Evolutionary conservation across 2,888 invertebrate genomes (phyloP).

Genomic region (Seira ritae): DNA sequence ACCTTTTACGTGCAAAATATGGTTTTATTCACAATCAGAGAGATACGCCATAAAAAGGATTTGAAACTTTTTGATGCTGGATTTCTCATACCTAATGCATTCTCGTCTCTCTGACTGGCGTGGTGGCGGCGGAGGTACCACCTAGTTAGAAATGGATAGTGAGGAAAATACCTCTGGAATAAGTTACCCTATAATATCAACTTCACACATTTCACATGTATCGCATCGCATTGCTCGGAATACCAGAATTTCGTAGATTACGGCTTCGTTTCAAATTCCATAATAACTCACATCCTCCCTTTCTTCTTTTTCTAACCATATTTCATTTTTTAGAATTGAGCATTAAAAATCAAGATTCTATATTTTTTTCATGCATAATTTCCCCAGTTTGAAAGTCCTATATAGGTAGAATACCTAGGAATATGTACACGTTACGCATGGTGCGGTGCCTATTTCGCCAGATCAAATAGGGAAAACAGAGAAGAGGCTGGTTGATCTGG

Average conservation of each 20-base stretch:
- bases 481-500: slow-evolving; percentile 8
- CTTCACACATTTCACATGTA: slow-evolving; percentile 9
- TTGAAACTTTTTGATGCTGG: too few relatives aligned
- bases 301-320: slow-evolving; percentile 33
- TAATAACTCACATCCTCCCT: slow-evolving; percentile 60
- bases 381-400: slow-evolving; percentile 24
- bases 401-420: background rate
- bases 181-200: background rate
- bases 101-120: too few relatives aligned
- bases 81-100: too few relatives aligned
- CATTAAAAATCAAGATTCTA: slow-evolving; percentile 56
- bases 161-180: too few relatives aligned
- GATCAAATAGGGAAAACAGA: slow-evolving; percentile 15
- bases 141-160: too few relatives aligned
- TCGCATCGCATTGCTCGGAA: slow-evolving; percentile 9
- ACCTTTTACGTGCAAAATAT: too few relatives aligned
- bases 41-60: too few relatives aligned
- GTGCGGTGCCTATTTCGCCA: slow-evolving; percentile 1
- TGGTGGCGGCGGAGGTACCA: too few relatives aligned
- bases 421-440: slow-evolving; percentile 16
- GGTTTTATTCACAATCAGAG: too few relatives aligned
- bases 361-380: slow-evolving; percentile 46
- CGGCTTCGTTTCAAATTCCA: slow-evolving; percentile 44
- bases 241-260: slow-evolving; percentile 31
- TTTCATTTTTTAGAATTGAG: slow-evolving; percentile 62